Conservation (phyloP, 2,888 invertebrate genomes). For the Caenorhabditis panamensis region DNA sequence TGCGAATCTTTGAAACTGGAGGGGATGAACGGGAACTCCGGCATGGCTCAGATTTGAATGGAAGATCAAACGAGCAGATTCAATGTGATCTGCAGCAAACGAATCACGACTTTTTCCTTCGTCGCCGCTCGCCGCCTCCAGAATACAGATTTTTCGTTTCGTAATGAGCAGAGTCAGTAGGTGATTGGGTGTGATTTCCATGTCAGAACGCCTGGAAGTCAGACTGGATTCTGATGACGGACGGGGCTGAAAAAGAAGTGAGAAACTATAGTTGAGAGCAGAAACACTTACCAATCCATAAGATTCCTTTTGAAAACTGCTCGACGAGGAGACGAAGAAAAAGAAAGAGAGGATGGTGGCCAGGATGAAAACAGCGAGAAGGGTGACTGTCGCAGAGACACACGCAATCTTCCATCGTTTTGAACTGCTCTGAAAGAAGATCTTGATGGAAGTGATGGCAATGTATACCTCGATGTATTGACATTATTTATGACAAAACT, state of each 20-base stretch:
- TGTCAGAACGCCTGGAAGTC: conserved; percentile 54
- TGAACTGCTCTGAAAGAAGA: conserved; percentile 44
- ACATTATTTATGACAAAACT: no score
- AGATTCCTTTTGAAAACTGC: conserved; percentile 50
- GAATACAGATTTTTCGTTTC: conserved; percentile 75
- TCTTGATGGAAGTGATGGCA: background rate
- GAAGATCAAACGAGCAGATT: conserved; percentile 75
- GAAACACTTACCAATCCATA: conserved; percentile 51
- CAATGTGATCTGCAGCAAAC: conserved; percentile 73
- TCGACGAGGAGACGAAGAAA: conserved; percentile 39
- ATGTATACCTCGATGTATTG: no score
- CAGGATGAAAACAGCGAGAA: conserved; percentile 53
- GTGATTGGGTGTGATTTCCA: conserved; percentile 73
- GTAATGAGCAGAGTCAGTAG: conserved; percentile 76
- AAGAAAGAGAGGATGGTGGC: conserved; percentile 56
- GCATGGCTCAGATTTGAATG: conserved; percentile 77
- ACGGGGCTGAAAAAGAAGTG: conserved; percentile 37
- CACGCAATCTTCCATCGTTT: conserved; percentile 63
- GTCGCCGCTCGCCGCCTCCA: conserved; percentile 74
- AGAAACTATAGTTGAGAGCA: background rate
- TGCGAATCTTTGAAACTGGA: conserved; percentile 74
- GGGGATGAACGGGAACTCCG: conserved; percentile 80
- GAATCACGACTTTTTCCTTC: conserved; percentile 62
- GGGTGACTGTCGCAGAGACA: conserved; percentile 55
- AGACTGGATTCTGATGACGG: conserved; percentile 35